These are phyloP conservation scores for Euplexia lucipara DNA, from an alignment of 2,888 invertebrate species.

Conservation along the genomic window DNA sequence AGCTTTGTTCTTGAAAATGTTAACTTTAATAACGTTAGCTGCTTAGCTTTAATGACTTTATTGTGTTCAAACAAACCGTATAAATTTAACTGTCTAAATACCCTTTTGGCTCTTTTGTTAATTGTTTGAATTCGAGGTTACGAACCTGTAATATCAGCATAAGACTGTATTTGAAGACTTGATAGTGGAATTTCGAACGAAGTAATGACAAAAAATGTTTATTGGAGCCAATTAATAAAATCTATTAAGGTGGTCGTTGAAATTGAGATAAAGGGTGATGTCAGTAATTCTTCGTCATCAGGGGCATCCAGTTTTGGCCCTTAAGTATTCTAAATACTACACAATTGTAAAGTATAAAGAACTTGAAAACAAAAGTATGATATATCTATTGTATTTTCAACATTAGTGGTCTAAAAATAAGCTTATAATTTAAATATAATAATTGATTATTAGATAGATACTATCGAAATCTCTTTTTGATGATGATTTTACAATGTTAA, in stretches of 20 bases:
- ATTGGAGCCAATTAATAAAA: constrained; percentile 27
- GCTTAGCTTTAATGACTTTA: constrained; percentile 5
- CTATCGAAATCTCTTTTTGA: constrained; percentile 57
- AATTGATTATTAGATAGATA: constrained; percentile 53
- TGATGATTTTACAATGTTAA: constrained; percentile 58
- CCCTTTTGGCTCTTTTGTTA: constrained; percentile 15
- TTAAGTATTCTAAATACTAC: constrained; percentile 41
- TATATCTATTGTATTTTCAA: constrained; percentile 38
- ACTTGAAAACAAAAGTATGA: constrained; percentile 29
- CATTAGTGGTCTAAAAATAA: constrained; percentile 41
- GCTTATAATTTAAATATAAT: constrained; percentile 49
- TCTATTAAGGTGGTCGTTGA: not conserved
- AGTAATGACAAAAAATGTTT: constrained; percentile 39
- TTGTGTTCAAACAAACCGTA: constrained; percentile 2
- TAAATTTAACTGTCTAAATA: not conserved
- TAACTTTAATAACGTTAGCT: constrained; percentile 3
- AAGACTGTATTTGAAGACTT: constrained; percentile 53
- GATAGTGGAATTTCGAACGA: constrained; percentile 44
- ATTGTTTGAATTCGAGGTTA: constrained; percentile 16
- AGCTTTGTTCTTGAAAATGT: too few relatives aligned
- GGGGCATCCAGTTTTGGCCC: constrained; percentile 10
- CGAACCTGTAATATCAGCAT: constrained; percentile 26
- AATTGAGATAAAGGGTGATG: not conserved
- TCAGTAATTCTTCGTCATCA: not conserved
- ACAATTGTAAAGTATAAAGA: constrained; percentile 23